Evolutionary conservation across 2,888 invertebrate species (phyloP), one percentile per base, ranked within the genome.

Genomic region (Athalia circularis): DNA sequence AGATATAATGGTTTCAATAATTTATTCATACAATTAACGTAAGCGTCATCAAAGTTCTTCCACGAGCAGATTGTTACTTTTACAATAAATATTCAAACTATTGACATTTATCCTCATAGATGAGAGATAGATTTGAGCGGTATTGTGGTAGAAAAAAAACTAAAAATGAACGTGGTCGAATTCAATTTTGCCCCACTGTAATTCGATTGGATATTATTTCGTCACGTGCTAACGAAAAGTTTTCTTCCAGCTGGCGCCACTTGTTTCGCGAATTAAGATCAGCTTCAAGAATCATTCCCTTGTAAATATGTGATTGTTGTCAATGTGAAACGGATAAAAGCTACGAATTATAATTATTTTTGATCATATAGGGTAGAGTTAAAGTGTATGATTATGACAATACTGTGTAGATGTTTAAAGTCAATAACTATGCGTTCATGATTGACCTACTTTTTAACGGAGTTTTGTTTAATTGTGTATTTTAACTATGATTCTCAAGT

Each of bases 391-490:
- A 61, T 65, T 77, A 80, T 82, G 81, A 77, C 78, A 74, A 74
- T 68, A 72, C 54, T 67, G 64, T 67, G 47, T 54, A 67, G 68
- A 79, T 74, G 68, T 48, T 54, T 64, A 62, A 50, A 57, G 75
- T n/a, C 52, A 57, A 67, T 52, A 67, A 79, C 79, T 77, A 48
- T 65, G 79, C 79, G 81, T 80, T 80, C 81, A 61, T 68, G 65
- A 77, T 79, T 86, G 86, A 86, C 85, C 87, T 79, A 87, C 80
- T 87, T 87, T 78, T 77, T 54, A 81, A 83, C 82, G 82, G 82
- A 85, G 82, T 81, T 81, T 85, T 81, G 75, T 75, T 78, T 75
- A 75, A 64, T 75, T 76, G 59, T 79, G 79, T 80, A 80, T 78
- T 77, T 79, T 70, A 79, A 67, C 79, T 82, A 79, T 81, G 82